Conservation (phyloP, 2,113 vertebrate genomes). For the Podarcis raffonei region DNA sequence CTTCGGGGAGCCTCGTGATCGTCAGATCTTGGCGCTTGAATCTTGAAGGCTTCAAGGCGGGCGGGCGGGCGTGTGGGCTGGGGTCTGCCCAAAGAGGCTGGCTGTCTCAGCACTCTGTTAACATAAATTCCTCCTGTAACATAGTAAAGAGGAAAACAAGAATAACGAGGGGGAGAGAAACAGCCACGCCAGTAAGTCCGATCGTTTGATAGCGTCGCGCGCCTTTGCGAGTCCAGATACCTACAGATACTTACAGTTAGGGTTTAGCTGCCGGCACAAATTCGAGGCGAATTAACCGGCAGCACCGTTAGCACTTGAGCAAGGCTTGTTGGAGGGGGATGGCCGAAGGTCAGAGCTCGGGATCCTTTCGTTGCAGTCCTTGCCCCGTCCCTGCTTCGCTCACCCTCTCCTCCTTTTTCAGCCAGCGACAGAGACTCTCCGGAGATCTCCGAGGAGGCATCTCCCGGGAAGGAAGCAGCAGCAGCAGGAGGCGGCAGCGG, state of each 20-base stretch:
- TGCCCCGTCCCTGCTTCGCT: not conserved
- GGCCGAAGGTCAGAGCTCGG: not conserved
- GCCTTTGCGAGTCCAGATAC: too few species aligned
- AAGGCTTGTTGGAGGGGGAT: not conserved
- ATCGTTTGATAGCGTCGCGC: too few species aligned
- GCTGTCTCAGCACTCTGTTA: not conserved
- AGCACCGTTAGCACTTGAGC: not conserved
- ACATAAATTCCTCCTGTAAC: too few species aligned
- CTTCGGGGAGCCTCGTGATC: not conserved
- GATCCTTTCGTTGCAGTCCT: too few species aligned
- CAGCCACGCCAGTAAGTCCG: too few species aligned
- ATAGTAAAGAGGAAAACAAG: not conserved
- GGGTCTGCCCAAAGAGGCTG: not conserved
- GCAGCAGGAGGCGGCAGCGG: not conserved
- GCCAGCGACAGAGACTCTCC: conserved; percentile 87
- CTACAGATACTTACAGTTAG: too few species aligned
- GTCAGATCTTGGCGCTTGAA: not conserved
- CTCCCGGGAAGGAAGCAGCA: conserved; percentile 61
- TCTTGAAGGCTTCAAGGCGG: too few species aligned
- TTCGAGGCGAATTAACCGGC: not conserved
- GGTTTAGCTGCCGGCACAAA: too few species aligned
- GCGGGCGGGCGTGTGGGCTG: too few species aligned
- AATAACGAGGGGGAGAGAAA: too few species aligned
- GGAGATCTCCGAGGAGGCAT: conserved; percentile 77
- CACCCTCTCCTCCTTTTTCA: conserved; percentile 57